Base-by-base conservation (phyloP, 2,113 vertebrate genomes). In the Hydrochoerus hydrochaeris region DNA sequence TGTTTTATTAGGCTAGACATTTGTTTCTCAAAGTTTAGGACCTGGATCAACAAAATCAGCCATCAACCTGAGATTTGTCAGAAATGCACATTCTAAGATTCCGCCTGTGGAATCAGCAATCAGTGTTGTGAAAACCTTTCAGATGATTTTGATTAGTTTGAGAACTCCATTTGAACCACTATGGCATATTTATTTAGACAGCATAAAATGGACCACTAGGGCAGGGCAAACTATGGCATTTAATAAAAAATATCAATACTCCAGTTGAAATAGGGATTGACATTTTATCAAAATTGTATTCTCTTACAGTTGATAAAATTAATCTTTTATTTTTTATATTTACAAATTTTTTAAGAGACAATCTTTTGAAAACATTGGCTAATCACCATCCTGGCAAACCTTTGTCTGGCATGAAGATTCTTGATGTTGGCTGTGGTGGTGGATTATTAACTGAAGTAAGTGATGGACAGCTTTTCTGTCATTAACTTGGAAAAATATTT, bases 391-490 rank as follows among this genome's bases (percentile, higher is more conserved):
- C 97, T 14, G 99, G 99, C 93, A 99, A 97, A 85, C 99, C 99
- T 7, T 99, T 99, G 38, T 98, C 98, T 96, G 99, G 99, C 60
- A 95, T 99, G 84, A 98, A 98, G 95, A 99, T 99, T 94, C 98
- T 99, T 17, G 99, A 99, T 2, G 98, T 99, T 49, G 99, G 99
- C 98, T 99, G 99, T 67, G 99, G 99, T 0, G 99, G 99, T 90
- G 99, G 99, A 30, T 96, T 99, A 90, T 98, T 99, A 75, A 98
- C 99, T 88, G 99, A 99, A 99, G 99, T 99, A 98, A 97, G 96
- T 44, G 17, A 54, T 46, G 60, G 54, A 90, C 17, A 73, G 65
- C 3, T 91, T 12, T 91, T 81, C 8, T 41, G 26, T 2, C 54
- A 82, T 67, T 77, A 97, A 97, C 81, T 10, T 41, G 19, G 22